Evolutionary conservation across 2,113 vertebrate species (phyloP), one percentile per base, ranked within the genome.

Genomic region (Nymphicus hollandicus): DNA sequence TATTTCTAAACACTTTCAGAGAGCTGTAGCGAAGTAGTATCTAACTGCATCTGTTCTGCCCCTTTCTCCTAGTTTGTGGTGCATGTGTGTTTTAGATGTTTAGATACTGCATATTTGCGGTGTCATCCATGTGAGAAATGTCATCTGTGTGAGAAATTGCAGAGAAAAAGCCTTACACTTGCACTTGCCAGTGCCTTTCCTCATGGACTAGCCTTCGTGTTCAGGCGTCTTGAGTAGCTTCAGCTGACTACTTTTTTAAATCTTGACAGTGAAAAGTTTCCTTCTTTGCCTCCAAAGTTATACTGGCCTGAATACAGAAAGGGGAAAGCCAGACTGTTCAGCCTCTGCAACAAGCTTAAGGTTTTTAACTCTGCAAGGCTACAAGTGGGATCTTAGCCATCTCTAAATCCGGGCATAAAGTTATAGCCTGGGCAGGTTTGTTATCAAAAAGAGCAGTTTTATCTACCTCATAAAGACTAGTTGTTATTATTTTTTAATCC

Each of bases 201-300:
- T 72, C 4, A 2, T 0, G 0, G 29, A 46, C 69, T 55, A 31
- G 43, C 52, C 66, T 77, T 78, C 14, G 2, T 6, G 2, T 94
- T 92, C 80, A 66, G 33, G 55, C 12, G 0, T 70, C 86, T 83
- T 83, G 37, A 83, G 53, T 3, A 0, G 43, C 79, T 80, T 89
- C 79, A 88, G 79, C 44, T 2, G 2, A 49, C 58, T 41, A 6
- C 58, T 53, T 22, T 49, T 87, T 55, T 39, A 76, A 89, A 70
- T 66, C 74, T 58, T 19, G 41, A 60, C 29, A 49, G 24, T 70
- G 37, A 79, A 73, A 70, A 70, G 53, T 81, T 88, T 86, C 76
- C 46, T 88, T 66, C 76, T 92, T 80, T 88, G 37, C 55, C 60
- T 92, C n/a, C 68, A 39, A 55, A 66, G 33, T 86, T 85, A 43